Evolutionary conservation across 2,797 vertebrate genomes (phyloP), one percentile per base, ranked within the genome.

Genomic region (Ispidina lecontei): DNA sequence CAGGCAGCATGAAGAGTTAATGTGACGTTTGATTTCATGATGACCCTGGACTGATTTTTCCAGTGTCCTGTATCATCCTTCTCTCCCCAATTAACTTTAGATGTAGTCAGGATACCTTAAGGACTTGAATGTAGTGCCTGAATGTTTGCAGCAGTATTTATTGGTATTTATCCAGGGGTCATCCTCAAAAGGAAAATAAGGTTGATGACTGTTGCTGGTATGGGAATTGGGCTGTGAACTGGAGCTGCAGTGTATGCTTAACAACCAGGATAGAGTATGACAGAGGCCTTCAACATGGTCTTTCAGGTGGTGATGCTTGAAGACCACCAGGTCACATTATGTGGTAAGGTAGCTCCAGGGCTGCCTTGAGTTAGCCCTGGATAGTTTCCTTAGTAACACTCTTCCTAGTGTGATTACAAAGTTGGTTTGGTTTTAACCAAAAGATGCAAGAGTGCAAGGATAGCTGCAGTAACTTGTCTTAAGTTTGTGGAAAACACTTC

Each of bases 171-270:
- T 84, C 9, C 16, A 25, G n/a, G 28, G 3, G 4, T n/a, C 6
- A 9, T 43, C 23, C 15, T 77, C 14, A 51, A 28, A n/a, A 44
- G 22, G 41, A 59, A 58, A 14, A 20, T 12, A 11, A 54, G 33
- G 23, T 29, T 28, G 31, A 0, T 2, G 4, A 5, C 14, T 77
- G 49, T 41, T 0, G 5, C 22, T 51, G 29, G 7, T 31, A 0
- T 49, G 65, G 41, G 37, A 71, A 8, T 6, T 33, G n/a, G 62
- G 39, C 54, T 41, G 14, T 52, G 44, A 65, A 20, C 39, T 72
- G 74, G 31, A 80, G 78, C 65, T 80, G 46, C 33, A 47, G 2
- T 58, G 70, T n/a, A 6, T 46, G 19, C 17, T 35, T 21, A 13
- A 14, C 44, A 84, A 25, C 21, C 18, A 20, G 15, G 51, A 55